These are phyloP conservation scores for Tapera naevia DNA, from an alignment of 2,797 vertebrate species.

Conservation along the genomic window DNA sequence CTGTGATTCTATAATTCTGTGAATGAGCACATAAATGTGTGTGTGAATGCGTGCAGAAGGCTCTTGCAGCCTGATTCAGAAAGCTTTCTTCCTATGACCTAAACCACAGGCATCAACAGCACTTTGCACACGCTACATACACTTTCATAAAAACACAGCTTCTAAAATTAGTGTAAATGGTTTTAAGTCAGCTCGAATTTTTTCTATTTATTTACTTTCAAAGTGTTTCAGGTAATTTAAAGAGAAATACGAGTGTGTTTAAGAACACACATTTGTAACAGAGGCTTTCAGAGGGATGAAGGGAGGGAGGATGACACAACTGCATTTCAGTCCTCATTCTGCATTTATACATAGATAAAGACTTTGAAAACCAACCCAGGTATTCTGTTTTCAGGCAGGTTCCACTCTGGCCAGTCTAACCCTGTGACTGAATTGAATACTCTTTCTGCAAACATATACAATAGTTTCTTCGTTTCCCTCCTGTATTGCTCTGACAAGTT, in stretches of 20 bases:
- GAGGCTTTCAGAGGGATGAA: background rate
- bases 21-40: rapidly evolving
- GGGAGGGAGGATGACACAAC: background rate
- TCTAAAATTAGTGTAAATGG: background rate
- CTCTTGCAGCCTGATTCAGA: background rate
- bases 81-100: background rate
- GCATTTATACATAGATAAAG: background rate
- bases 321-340: background rate
- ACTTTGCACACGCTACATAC: background rate
- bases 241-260: background rate
- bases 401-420: background rate
- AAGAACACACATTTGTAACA: background rate
- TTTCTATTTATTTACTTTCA: too few relatives aligned
- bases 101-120: background rate
- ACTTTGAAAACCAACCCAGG: background rate
- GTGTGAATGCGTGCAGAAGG: rapidly evolving
- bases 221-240: rapidly evolving
- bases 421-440: background rate
- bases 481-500: background rate
- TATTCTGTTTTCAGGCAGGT: background rate
- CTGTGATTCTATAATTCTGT: too few relatives aligned
- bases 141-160: background rate
- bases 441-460: background rate
- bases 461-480: background rate
- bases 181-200: background rate